These are phyloP conservation scores for Anadara kagoshimensis DNA, from an alignment of 1,140 invertebrate genomes.

Conservation along the genomic window DNA sequence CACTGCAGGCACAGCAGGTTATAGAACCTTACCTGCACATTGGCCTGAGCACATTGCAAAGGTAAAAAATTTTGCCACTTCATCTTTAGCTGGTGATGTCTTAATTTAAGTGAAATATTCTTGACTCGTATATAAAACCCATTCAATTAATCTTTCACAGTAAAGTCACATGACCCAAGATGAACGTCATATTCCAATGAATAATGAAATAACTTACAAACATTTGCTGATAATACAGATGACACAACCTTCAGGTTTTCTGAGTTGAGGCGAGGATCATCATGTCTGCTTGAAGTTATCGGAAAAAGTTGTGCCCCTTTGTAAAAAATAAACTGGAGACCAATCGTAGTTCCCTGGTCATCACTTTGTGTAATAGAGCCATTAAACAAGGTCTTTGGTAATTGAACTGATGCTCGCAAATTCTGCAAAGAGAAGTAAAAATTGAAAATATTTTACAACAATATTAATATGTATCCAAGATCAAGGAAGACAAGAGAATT, in stretches of 20 bases:
- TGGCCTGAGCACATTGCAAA: too few species aligned
- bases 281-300: slow-evolving; percentile 33
- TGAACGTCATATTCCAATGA: too few species aligned
- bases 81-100: too few species aligned
- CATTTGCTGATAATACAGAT: slow-evolving; percentile 53
- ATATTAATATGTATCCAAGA: neutral
- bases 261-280: slow-evolving; percentile 49
- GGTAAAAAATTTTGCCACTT: too few species aligned
- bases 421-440: slow-evolving; percentile 44
- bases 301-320: slow-evolving; percentile 67
- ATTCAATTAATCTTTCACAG: too few species aligned
- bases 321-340: slow-evolving; percentile 65
- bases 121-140: too few species aligned
- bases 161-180: too few species aligned
- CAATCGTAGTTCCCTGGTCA: slow-evolving; percentile 20
- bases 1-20: too few species aligned
- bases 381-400: slow-evolving; percentile 54
- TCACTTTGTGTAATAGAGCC: slow-evolving; percentile 17
- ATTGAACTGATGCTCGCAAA: slow-evolving; percentile 51
- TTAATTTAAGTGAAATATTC: too few species aligned
- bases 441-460: neutral
- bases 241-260: slow-evolving; percentile 55
- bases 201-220: slow-evolving; percentile 56
- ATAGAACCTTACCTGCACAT: too few species aligned
- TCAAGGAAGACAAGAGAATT: too few species aligned